Evolutionary conservation across 2,888 invertebrate species (phyloP), one percentile per base, ranked within the genome.

Genomic region (Glyphotaelius pellucidus): DNA sequence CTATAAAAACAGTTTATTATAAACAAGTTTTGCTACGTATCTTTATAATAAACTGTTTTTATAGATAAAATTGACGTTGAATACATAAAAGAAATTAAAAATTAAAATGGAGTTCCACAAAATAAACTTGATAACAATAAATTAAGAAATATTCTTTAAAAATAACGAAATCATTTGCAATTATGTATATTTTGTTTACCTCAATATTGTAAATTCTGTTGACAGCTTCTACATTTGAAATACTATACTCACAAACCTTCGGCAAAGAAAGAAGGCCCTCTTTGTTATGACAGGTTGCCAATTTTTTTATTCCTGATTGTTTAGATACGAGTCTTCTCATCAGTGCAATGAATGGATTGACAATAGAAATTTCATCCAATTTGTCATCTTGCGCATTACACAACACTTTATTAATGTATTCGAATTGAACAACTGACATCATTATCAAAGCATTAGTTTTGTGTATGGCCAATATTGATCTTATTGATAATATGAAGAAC

Each of bases 141-240:
- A n/a, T n/a, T n/a, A n/a, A n/a, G n/a, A n/a, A n/a, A n/a, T n/a
- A n/a, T n/a, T n/a, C n/a, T n/a, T n/a, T n/a, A 47, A 14, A 47
- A 42, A 42, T 2, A 15, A 47, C 15, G 1, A 47, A 47, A 15
- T 47, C 47, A 47, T 47, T 47, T 47, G 15, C 47, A 47, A 14
- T 47, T 14, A 47, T 15, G 47, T 19, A 81, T 9, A 30, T 7
- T 32, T 25, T 7, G 19, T 9, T 67, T 81, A 14, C 30, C 81
- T 81, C 81, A 19, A 81, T 30, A 81, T 81, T 81, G 81, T 15
- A 81, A 32, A 81, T 81, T 81, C 30, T 15, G 81, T 81, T 81
- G 31, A 81, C 81, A 4, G 32, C 30, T 1, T 81, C 81, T 31
- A 32, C 4, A 32, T 81, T 81, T 32, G 30, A 67, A 25, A 25